Percentiles rank a stretch among this genome's conserved stretches.
Evolutionary conservation across 2,797 vertebrate genomes (phyloP).

Genomic region (Diplodus sargus): DNA sequence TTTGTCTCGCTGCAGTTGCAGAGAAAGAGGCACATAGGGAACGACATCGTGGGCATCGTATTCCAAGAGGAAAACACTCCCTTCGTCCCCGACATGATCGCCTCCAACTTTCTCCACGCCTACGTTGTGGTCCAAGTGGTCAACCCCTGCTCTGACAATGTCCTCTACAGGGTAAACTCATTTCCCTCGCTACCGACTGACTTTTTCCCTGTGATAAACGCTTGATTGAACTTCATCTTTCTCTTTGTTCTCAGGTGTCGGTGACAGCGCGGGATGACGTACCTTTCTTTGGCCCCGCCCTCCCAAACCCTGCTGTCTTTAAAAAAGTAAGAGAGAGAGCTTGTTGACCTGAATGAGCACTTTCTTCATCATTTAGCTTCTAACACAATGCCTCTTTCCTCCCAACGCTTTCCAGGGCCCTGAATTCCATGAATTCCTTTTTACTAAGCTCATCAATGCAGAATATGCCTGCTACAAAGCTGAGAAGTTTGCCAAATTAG

Average conservation of each 20-base stretch:
- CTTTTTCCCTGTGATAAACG: conserved; percentile 25
- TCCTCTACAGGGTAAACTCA: conserved; percentile 91
- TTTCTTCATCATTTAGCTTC: not conserved
- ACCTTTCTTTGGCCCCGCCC: conserved; percentile 93
- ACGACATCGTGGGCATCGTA: conserved; percentile 95
- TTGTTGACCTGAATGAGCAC: not conserved
- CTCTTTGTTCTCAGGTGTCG: conserved; percentile 86
- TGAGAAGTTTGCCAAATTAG: conserved; percentile 96
- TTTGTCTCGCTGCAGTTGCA: conserved; percentile 87
- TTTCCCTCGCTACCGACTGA: not conserved
- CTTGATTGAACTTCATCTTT: not conserved
- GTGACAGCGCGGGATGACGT: conserved; percentile 95
- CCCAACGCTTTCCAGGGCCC: conserved; percentile 82
- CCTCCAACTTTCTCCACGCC: conserved; percentile 96
- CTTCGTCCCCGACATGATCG: conserved; percentile 98
- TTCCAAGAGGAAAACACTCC: conserved; percentile 98
- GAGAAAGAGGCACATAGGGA: conserved; percentile 97
- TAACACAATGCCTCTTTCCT: not conserved
- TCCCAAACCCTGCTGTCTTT: conserved; percentile 93
- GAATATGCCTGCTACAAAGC: conserved; percentile 97
- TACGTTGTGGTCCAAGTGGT: conserved; percentile 95
- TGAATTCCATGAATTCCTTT: conserved; percentile 95
- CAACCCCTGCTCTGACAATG: conserved; percentile 84
- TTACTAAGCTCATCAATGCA: conserved; percentile 97
- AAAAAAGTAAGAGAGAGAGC: conserved; percentile 89